These are phyloP conservation scores for Semotilus atromaculatus DNA, from an alignment of 2,797 vertebrate species.

Conservation along the genomic window DNA sequence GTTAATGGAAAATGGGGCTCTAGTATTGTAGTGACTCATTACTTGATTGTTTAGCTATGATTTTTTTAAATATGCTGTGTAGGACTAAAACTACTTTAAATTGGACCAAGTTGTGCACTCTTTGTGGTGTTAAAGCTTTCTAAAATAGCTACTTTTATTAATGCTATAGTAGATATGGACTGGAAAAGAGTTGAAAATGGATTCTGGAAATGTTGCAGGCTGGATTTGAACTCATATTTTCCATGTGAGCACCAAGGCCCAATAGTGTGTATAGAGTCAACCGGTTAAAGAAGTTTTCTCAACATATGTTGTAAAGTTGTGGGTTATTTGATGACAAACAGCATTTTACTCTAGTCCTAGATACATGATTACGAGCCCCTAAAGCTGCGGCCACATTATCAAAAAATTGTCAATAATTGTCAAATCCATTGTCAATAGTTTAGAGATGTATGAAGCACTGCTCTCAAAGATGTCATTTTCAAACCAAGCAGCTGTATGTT, in stretches of 20 bases:
- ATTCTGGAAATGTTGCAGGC: not conserved
- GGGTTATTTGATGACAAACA: not conserved
- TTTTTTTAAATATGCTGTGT: not conserved
- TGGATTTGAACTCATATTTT: not conserved
- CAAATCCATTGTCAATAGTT: not conserved
- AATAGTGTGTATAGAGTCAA: no score
- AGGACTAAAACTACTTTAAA: not conserved
- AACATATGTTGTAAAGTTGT: not conserved
- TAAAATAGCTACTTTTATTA: not conserved
- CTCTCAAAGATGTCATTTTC: no score
- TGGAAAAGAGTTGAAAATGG: not conserved
- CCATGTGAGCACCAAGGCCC: not conserved
- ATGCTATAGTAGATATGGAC: not conserved
- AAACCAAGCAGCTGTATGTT: no score
- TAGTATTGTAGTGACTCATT: constrained; percentile 21
- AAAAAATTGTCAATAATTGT: no score
- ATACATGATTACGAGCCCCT: not conserved
- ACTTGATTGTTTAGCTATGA: constrained; percentile 19
- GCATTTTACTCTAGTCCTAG: not conserved
- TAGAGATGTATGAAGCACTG: not conserved
- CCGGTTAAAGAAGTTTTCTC: not conserved
- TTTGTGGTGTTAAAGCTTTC: not conserved
- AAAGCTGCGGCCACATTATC: not conserved
- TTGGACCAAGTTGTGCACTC: not conserved
- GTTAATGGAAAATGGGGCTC: constrained; percentile 3